Evolutionary conservation across 2,888 invertebrate genomes (phyloP), one percentile per base, ranked within the genome.

Genomic region (Scaptomyza flava): DNA sequence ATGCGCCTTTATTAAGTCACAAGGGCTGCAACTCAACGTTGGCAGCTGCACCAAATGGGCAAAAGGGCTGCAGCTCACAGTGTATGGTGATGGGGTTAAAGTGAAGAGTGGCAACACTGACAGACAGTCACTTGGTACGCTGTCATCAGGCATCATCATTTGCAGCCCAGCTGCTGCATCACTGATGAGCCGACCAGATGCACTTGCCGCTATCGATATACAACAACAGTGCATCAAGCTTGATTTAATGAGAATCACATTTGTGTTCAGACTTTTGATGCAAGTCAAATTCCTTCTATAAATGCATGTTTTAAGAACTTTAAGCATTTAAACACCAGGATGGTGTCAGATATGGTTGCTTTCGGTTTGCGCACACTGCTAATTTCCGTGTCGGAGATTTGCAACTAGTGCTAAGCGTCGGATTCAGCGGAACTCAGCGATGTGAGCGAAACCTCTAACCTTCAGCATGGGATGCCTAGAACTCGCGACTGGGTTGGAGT

Each of bases 101-200:
- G 11, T 14, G 9, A 3, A 30, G 38, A 8, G 33, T 9, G 27
- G 30, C 43, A 53, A 41, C 45, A 46, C 42, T 51, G 34, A 50
- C 54, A 45, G 57, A 50, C 57, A 62, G 42, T 46, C 33, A 60
- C 56, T 50, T 53, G 11, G 20, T 42, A 56, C 12, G 41, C 48
- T 66, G 48, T 33, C 74, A 60, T 50, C 56, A 60, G 48, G 41
- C 50, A 79, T 73, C 75, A 74, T 72, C 75, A 66, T 69, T 75
- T 59, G 62, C 76, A 79, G 65, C 38, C 48, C 45, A 52, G 57
- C 47, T 43, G 43, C 41, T 17, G 70, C 31, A 59, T 59, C 61
- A 33, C 50, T 59, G 67, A 58, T 72, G 67, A 36, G 38, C 20
- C 51, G 36, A 50, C 12, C 51, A 62, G 45, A 45, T 38, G 59